Base-by-base conservation (phyloP, 2,113 vertebrate genomes). In the Gambusia holbrooki region DNA sequence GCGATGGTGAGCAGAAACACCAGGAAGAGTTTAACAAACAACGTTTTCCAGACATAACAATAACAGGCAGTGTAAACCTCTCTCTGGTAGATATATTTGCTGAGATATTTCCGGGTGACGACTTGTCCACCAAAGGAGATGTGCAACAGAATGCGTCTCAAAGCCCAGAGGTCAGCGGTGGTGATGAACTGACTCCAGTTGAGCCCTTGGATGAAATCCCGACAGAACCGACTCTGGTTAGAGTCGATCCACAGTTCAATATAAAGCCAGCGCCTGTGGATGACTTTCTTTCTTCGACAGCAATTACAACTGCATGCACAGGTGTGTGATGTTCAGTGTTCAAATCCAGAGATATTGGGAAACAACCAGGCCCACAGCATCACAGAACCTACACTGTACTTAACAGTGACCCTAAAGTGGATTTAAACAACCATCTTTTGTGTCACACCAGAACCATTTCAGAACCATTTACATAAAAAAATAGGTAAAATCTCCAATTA, bases 151-250 rank as follows among this genome's bases (percentile, higher is more conserved):
- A 69, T 14, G 25, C 35, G 1, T 74, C 33, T 60, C 71, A 77
- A 28, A 22, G 19, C 58, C 83, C 70, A 10, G 90, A 92, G 13
- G 72, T 54, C 69, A 78, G 54, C 60, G 89, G 89, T 3, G 85
- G 82, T 4, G 66, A 71, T 2, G 90, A 66, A n/a, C 29, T 35
- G 1, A n/a, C 74, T 13, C 60, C 71, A 15, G 27, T 33, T 9
- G 85, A 84, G n/a, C 25, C 15, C 2, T 45, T 65, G 71, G 84
- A 79, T 48, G 37, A 51, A 1, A 29, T 54, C 4, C 29, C 73
- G 19, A 42, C 67, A 19, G 71, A 84, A 22, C 48, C 74, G 54
- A 33, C 66, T 14, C 25, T 28, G 15, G 35, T 29, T 27, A 54
- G 70, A 64, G 63, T 77, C 4, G 2, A 25, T 35, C 35, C 42